Percentiles rank a stretch among this genome's conserved stretches.
Evolutionary conservation across 2,888 invertebrate species (phyloP).

Genomic region (Cryptus armator): DNA sequence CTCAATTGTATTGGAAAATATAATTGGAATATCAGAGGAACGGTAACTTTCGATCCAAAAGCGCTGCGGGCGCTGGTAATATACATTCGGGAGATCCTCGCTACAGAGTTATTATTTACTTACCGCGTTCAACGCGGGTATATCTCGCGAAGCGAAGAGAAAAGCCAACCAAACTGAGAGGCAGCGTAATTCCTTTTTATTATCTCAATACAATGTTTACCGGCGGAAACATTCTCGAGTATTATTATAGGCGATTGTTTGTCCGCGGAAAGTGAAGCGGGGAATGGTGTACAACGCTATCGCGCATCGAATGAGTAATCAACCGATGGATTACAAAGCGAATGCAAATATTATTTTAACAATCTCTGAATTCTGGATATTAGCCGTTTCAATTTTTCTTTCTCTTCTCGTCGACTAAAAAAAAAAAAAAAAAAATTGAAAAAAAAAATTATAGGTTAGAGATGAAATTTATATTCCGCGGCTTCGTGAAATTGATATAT

Average conservation of each 20-base stretch:
- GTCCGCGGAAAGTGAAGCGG: background rate
- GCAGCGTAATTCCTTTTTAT: too few species aligned
- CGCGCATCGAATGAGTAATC: slow-evolving; percentile 14
- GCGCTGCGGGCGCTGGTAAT: background rate
- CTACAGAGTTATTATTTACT: too few species aligned
- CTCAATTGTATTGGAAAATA: slow-evolving; percentile 47
- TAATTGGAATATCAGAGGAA: slow-evolving; percentile 34
- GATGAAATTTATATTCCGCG: background rate
- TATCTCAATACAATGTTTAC: too few species aligned
- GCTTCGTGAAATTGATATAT: slow-evolving; percentile 33
- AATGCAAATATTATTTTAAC: slow-evolving; percentile 35
- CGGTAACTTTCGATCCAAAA: background rate
- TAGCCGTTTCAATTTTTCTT: background rate
- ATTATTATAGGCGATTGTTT: too few species aligned
- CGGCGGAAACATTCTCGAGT: too few species aligned
- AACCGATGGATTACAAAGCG: background rate
- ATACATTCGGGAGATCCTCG: background rate
- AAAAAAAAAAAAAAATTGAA: background rate
- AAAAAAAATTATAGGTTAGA: background rate
- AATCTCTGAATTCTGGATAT: slow-evolving; percentile 33
- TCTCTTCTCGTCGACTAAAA: background rate
- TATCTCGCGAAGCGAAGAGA: too few species aligned
- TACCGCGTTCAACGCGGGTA: too few species aligned
- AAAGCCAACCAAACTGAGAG: too few species aligned
- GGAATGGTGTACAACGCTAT: background rate